Percentiles rank a stretch among this genome's conserved stretches.
Conservation (phyloP, 2,113 vertebrate species). For the human (Homo sapiens) region GRCh38 chrX:49764501-49765000, state of each 20-base stretch:
- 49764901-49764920: not conserved
- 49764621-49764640: not conserved
- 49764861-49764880: not conserved
- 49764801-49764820: not conserved
- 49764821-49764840: not conserved
- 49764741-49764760: not conserved
- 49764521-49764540: not conserved
- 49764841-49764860: not conserved
- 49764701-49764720: not conserved
- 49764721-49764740: not conserved
- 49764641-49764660: not conserved
- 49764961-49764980: not conserved
- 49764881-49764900: constrained; percentile 2
- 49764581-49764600: not conserved
- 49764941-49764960: not conserved
- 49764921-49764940: not conserved
- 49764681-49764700: not conserved
- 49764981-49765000: not conserved
- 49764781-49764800: not conserved
- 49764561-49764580: not conserved
- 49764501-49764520: not conserved
- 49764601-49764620: not conserved
- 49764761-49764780: not conserved
- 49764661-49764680: not conserved
- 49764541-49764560: not conserved